Evolutionary conservation across 64 coral and sea anemone species (phyloP), one percentile per base, ranked within the genome.

Genomic region (Astreopora myriophthalma): DNA sequence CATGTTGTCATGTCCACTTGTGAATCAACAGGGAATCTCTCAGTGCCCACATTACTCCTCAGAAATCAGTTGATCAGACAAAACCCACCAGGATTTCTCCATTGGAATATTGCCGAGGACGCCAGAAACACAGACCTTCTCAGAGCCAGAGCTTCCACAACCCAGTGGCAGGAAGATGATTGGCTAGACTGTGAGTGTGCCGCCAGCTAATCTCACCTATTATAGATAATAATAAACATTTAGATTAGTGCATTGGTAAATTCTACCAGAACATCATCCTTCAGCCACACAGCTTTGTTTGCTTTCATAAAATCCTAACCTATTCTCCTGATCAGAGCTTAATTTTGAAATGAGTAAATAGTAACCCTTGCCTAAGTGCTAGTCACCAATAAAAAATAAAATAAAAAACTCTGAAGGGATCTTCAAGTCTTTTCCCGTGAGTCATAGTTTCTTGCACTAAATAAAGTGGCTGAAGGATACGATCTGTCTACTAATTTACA

Each of bases 131-230:
- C 34, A 27, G 62, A 73, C 33, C 70, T 73, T 73, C 35, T 73
- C 34, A 73, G 31, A 73, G 70, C 70, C 73, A 76, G 73, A 76
- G 73, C 23, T 76, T 76, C 73, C 73, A 24, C 73, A 76, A 76
- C 73, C 73, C 73, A 48, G n/a, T n/a, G n/a, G 73, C 73, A 76
- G 38, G 73, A 39, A 76, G 23, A 23, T 76, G 73, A 76, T 46
- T 76, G 73, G 73, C 73, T 76, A 76, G 73, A 48, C 20, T 76
- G 73, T 76, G 73, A 44, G 73, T 76, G 73, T 76, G 73, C 71
- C 71, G n/a, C 71, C 71, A 38, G 32, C 7, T 38, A 20, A 17
- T 60, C 3, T 60, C 55, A 60, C 16, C 55, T 60, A 17, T 17
- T 60, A 46, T 46, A 46, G 42, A 46, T 46, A 11, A 11, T 46